Percentiles rank a stretch among this genome's conserved stretches.
phyloP scores from a whole-genome alignment of 2,113 vertebrate species.

The Callorhinus ursinus region DNA sequence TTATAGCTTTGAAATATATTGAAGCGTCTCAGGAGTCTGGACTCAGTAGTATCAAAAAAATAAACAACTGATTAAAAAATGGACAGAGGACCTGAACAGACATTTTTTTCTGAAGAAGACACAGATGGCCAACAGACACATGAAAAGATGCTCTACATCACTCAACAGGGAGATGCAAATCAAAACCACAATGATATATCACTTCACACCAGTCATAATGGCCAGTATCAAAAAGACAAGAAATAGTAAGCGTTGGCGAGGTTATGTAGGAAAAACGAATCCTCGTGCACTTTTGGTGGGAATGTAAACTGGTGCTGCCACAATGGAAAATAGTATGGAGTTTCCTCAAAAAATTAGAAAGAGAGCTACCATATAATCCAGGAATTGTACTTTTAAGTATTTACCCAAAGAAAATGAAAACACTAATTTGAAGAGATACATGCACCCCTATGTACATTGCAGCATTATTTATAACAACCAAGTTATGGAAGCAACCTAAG shows the following conservation, averaged over 20 bases:
- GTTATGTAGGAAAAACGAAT: background rate
- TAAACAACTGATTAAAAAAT: background rate
- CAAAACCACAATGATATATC: background rate
- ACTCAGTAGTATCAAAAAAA: background rate
- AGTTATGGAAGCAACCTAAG: background rate
- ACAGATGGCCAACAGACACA: background rate
- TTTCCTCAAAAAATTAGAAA: background rate
- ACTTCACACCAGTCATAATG: background rate
- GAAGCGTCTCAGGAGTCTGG: slow-evolving; percentile 15
- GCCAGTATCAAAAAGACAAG: background rate
- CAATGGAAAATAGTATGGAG: background rate
- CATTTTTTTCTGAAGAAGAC: background rate
- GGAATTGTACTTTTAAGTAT: background rate
- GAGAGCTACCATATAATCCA: background rate
- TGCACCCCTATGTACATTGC: background rate
- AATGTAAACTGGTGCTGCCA: background rate
- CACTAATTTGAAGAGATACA: background rate
- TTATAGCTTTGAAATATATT: slow-evolving; percentile 24
- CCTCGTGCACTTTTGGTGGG: background rate
- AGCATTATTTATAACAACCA: background rate
- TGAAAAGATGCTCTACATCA: background rate
- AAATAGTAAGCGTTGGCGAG: background rate
- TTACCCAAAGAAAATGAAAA: background rate
- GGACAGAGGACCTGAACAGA: background rate
- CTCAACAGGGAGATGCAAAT: background rate